Conservation (phyloP, 2,888 invertebrate genomes). For the Platycheirus albimanus region DNA sequence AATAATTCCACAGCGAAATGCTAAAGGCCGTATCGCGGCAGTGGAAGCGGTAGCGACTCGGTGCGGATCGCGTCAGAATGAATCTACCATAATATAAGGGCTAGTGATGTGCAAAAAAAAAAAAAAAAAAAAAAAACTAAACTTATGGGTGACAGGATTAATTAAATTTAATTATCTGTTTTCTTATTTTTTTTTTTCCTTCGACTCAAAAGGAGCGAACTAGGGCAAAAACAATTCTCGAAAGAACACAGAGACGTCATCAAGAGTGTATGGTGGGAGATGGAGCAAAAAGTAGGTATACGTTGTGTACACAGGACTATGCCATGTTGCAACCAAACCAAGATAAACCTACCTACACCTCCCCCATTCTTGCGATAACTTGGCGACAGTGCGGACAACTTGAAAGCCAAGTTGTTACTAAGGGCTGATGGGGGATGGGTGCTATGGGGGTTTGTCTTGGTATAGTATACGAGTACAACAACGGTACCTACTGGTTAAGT, state of each 20-base stretch:
- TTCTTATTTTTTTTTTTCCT: conserved; percentile 45
- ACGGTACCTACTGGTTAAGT: conserved; percentile 30
- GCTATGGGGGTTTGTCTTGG: background rate
- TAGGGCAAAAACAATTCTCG: conserved; percentile 34
- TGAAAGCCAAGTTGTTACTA: conserved; percentile 49
- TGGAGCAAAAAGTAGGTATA: background rate
- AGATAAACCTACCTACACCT: background rate
- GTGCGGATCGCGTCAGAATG: background rate
- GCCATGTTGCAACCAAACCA: background rate
- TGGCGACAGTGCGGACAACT: conserved; percentile 69
- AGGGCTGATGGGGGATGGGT: conserved; percentile 5
- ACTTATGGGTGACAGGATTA: conserved; percentile 74
- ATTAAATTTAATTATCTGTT: conserved; percentile 74
- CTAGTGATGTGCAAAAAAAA: conserved; percentile 49
- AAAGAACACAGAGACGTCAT: conserved; percentile 41
- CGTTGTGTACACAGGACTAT: background rate
- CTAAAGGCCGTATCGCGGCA: conserved; percentile 38
- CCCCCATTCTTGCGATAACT: conserved; percentile 54
- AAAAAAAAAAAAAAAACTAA: no score
- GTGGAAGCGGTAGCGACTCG: background rate
- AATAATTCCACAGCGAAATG: conserved; percentile 69
- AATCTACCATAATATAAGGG: conserved; percentile 20
- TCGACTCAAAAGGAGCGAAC: conserved; percentile 31
- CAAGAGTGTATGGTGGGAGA: background rate
- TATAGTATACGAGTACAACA: background rate